Evolutionary conservation across 1,140 invertebrate species (phyloP).

Genomic region (Brachionus sp.): DNA sequence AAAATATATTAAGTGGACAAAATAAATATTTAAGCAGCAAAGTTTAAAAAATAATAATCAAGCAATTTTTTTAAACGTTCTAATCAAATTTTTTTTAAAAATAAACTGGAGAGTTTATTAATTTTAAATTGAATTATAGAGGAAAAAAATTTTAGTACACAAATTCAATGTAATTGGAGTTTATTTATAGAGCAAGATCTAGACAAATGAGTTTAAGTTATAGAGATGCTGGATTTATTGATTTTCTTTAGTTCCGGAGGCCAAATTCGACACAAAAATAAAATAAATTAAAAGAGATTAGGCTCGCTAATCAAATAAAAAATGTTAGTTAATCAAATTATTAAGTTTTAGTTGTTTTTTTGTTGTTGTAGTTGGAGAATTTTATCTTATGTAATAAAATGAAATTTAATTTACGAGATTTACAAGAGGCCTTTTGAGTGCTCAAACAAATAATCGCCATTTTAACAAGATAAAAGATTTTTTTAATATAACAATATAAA

Average conservation of each 20-base stretch:
- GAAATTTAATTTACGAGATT: not conserved
- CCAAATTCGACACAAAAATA: not conserved
- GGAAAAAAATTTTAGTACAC: not conserved
- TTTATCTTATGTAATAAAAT: not conserved
- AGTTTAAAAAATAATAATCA: not conserved
- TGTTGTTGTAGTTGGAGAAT: not conserved
- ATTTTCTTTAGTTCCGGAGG: not conserved
- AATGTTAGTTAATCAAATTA: constrained; percentile 11
- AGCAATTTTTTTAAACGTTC: too few species aligned
- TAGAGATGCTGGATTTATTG: not conserved
- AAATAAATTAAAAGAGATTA: not conserved
- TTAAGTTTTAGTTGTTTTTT: not conserved
- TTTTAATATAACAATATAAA: not conserved
- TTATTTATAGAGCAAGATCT: not conserved
- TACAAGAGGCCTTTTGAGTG: not conserved
- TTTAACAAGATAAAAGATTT: not conserved
- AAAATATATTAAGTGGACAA: not conserved
- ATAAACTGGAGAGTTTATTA: too few species aligned
- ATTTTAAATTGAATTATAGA: not conserved
- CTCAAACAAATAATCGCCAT: not conserved
- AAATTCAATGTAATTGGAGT: not conserved
- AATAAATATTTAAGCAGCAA: not conserved
- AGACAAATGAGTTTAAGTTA: not conserved
- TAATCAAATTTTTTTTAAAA: too few species aligned
- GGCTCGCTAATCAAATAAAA: not conserved